Evolutionary conservation across 2,888 invertebrate genomes (phyloP), one percentile per base, ranked within the genome.

Genomic region (Ptilodon capucinus): DNA sequence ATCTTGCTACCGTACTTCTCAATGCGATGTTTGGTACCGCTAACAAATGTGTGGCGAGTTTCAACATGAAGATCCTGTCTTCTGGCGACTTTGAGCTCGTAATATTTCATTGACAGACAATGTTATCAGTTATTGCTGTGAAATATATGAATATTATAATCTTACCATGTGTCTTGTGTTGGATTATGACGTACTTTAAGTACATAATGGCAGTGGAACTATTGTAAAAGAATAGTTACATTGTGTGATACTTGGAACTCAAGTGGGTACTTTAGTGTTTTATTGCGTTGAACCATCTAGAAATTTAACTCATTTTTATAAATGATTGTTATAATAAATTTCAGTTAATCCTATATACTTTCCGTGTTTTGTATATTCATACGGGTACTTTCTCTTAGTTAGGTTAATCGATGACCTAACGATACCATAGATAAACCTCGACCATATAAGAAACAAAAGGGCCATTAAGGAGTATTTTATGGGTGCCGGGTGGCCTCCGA

Each of bases 1-100:
- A 77, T 76, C 80, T 72, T 50, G 82, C 86, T 86, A 85, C 86
- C 66, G 83, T 75, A 66, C 60, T 69, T 71, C 68, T 71, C 66
- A 69, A 71, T 71, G 61, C 58, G 46, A 63, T 64, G 68, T 65
- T 65, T 61, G 52, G 67, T 59, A 53, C 46, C 47, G 43, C 40
- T 58, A 65, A 71, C 68, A 63, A n/a, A 68, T 70, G 68, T 73
- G 54, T 71, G 70, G 60, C 56, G 53, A 58, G 58, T 65, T 67
- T 62, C 53, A 51, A 64, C 65, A 60, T 43, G 53, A 60, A 53
- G 60, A 60, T 60, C 43, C 57, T 54, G 54, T 47, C 57, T 57
- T 47, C 57, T 57, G 58, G 57, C 60, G 28, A 54, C 45, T 40
- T 50, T 51, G 52, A 48, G 51, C 51, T 56, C 41, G 53, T 54